phyloP scores from a whole-genome alignment of 2,113 vertebrate species.

The Falcunculus frontatus region DNA sequence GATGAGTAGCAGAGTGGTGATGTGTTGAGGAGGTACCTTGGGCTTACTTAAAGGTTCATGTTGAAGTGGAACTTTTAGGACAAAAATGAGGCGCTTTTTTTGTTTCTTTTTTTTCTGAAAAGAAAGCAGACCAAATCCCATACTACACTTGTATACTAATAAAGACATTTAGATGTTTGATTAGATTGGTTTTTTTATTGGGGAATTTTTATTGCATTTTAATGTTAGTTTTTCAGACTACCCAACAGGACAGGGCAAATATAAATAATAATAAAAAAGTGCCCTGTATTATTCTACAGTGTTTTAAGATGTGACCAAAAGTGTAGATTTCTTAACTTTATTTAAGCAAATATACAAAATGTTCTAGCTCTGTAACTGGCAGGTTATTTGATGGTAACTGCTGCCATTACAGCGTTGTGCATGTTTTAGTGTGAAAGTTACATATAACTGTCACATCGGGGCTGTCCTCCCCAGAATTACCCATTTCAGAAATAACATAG shows the following conservation, averaged over 20 bases:
- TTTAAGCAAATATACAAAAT: neutral
- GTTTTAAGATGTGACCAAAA: constrained; percentile 39
- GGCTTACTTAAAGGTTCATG: neutral
- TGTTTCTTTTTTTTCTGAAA: neutral
- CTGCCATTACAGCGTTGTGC: neutral
- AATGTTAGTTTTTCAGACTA: neutral
- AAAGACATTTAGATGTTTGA: neutral
- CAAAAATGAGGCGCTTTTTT: neutral
- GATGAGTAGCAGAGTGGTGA: neutral
- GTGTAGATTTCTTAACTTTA: neutral
- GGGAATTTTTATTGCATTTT: constrained; percentile 1
- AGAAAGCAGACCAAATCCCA: neutral
- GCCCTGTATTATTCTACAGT: neutral
- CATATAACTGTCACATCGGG: neutral
- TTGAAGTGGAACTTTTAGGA: neutral
- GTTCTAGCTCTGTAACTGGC: neutral
- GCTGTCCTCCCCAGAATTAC: neutral
- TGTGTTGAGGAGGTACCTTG: neutral
- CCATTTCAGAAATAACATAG: neutral
- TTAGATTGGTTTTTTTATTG: neutral
- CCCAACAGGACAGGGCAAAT: neutral
- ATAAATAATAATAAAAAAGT: neutral
- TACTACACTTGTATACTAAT: neutral
- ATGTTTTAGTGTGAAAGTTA: neutral
- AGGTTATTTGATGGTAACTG: neutral